Evolutionary conservation across 2,797 vertebrate species (phyloP), one percentile per base, ranked within the genome.

Genomic region (Ctenosaura bakeri): DNA sequence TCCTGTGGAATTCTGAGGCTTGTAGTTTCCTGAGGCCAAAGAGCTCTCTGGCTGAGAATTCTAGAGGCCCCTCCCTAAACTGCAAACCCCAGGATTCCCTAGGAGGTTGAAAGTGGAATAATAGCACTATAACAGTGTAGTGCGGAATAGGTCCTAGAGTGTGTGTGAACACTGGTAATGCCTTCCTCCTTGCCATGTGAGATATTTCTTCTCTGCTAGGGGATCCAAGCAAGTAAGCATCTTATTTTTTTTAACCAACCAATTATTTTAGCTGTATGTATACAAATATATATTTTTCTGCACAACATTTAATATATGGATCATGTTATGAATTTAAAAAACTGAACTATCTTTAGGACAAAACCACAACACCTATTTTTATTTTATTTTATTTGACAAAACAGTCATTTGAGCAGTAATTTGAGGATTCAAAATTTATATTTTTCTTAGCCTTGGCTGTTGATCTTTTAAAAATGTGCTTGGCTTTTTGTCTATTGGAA

Each of bases 341-440:
- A 56, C 12, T 81, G 9, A 29, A 73, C 46, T 35, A 12, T 81
- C 6, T 50, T 64, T 86, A 8, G n/a, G 20, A 64, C 69, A 3
- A 81, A 86, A 81, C 8, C 42, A 46, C 42, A 46, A 4, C 42
- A 46, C 42, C 42, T 46, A 46, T 46, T 46, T n/a, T 38, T n/a
- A 38, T 52, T 88, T 88, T 88, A 42, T 22, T 42, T 85, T 85
- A 32, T 85, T 20, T 56, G 54, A 50, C 46, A 29, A 6, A 73
- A 52, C 6, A 52, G 46, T 32, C 42, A 46, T 46, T 46, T 46
- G 42, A 46, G 42, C 4, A 46, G 54, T 54, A 18, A 80, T 8
- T n/a, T 54, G 29, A 20, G 1, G 18, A 7, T 80, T 80, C 20
- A 80, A 29, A 54, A 18, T 13, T 52, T 42, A 26, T 26, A 20